Evolutionary conservation across 1,140 invertebrate species (phyloP).

Genomic region (Bicyclus anynana): DNA sequence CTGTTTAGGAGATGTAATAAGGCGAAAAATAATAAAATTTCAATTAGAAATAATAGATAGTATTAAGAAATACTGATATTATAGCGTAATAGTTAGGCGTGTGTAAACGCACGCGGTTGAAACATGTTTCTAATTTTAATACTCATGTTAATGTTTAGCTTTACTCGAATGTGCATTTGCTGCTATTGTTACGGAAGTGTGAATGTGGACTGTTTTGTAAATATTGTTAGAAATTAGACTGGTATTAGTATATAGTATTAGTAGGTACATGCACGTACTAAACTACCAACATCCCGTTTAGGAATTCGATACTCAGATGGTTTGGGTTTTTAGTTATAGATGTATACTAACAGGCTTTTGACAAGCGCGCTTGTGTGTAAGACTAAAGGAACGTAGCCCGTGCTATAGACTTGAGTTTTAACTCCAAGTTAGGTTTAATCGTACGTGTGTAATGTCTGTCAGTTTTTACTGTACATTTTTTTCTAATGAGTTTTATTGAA

Average conservation of each 20-base stretch:
- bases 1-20: slow-evolving; percentile 80
- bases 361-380: too few relatives aligned
- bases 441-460: too few relatives aligned
- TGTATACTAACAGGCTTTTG: too few relatives aligned
- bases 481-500: too few relatives aligned
- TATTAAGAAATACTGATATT: too few relatives aligned
- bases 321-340: too few relatives aligned
- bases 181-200: slow-evolving; percentile 3
- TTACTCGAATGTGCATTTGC: not conserved
- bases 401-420: too few relatives aligned
- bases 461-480: too few relatives aligned
- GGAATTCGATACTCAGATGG: not conserved
- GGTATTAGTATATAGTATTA: not conserved
- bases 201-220: slow-evolving; percentile 6
- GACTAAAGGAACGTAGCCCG: too few relatives aligned
- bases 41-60: slow-evolving; percentile 5
- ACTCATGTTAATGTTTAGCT: slow-evolving; percentile 14
- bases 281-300: not conserved
- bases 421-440: too few relatives aligned
- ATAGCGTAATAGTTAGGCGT: slow-evolving; percentile 1
- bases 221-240: slow-evolving; percentile 5
- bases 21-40: not conserved
- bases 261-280: not conserved
- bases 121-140: slow-evolving; percentile 1
- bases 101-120: not conserved